Conservation (phyloP, 2,888 invertebrate genomes). For the Campoletis raptor region DNA sequence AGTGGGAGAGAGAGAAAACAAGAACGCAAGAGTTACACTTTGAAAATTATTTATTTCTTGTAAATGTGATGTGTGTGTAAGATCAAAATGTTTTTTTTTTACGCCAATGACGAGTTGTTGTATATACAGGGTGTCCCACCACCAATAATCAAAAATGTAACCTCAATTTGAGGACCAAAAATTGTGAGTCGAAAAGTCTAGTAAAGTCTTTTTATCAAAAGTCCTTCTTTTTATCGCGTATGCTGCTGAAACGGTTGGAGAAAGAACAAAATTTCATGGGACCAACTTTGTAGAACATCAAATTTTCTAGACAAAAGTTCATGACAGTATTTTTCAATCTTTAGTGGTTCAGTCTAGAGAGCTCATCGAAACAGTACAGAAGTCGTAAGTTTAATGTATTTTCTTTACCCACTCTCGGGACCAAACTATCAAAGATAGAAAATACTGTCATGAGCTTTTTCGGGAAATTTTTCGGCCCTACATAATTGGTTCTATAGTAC, state of each 20-base stretch:
- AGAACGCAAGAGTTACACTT: slow-evolving; percentile 49
- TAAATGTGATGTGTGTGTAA: slow-evolving; percentile 65
- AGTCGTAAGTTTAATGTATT: neutral
- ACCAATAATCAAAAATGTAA: neutral
- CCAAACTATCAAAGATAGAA: neutral
- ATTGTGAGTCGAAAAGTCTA: neutral
- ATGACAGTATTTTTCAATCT: neutral
- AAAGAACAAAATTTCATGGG: neutral
- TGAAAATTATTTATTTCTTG: slow-evolving; percentile 68
- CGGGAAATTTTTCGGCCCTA: neutral
- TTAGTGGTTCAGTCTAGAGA: neutral
- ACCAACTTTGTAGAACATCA: neutral
- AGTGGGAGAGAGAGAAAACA: slow-evolving; percentile 34
- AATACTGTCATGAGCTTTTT: neutral
- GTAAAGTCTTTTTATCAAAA: neutral
- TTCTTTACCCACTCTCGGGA: neutral
- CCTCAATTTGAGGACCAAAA: neutral
- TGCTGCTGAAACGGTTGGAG: neutral
- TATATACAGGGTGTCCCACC: neutral
- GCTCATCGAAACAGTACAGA: neutral
- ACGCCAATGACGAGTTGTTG: slow-evolving; percentile 26
- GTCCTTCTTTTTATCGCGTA: neutral
- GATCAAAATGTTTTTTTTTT: slow-evolving; percentile 66
- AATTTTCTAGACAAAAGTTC: neutral
- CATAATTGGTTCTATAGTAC: neutral